A percentile compares a stretch with the other conserved stretches of the same genome.
phyloP scores from a whole-genome alignment of 1,140 invertebrate species.

The Ceratina japonica region DNA sequence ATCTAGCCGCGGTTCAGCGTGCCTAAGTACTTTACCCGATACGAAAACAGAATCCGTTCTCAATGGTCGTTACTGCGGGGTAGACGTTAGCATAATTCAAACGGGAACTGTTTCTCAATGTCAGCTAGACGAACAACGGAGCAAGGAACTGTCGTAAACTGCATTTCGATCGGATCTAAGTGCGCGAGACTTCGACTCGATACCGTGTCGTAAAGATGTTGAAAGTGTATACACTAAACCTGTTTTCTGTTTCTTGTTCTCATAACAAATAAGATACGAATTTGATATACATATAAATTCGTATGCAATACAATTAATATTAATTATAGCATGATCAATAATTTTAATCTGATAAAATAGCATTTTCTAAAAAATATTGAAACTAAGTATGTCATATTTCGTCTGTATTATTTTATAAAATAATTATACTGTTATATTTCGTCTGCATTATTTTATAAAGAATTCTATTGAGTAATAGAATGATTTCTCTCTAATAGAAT shows the following conservation, averaged over 20 bases:
- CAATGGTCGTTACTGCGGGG: background rate
- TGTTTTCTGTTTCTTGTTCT: background rate
- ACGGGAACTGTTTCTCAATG: slow-evolving; percentile 34
- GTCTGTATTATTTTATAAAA: no score
- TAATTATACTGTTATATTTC: no score
- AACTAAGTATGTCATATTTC: no score
- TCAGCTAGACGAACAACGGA: background rate
- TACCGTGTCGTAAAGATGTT: background rate
- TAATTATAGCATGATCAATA: no score
- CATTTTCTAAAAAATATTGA: no score
- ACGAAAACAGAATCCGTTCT: slow-evolving; percentile 16
- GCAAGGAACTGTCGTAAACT: slow-evolving; percentile 38
- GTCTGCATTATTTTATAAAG: background rate
- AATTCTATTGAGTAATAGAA: background rate
- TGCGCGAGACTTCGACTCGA: slow-evolving; percentile 6
- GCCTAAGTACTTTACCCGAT: slow-evolving; percentile 8
- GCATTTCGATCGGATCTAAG: slow-evolving; percentile 27
- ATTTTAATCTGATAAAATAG: no score
- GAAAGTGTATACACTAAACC: background rate
- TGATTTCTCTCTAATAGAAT: background rate
- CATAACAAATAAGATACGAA: no score
- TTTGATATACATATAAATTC: no score
- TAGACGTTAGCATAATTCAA: slow-evolving; percentile 25
- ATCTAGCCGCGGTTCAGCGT: slow-evolving; percentile 11
- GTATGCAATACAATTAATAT: no score